Base-by-base conservation (phyloP, 2,797 vertebrate genomes). In the Hybognathus amarus region DNA sequence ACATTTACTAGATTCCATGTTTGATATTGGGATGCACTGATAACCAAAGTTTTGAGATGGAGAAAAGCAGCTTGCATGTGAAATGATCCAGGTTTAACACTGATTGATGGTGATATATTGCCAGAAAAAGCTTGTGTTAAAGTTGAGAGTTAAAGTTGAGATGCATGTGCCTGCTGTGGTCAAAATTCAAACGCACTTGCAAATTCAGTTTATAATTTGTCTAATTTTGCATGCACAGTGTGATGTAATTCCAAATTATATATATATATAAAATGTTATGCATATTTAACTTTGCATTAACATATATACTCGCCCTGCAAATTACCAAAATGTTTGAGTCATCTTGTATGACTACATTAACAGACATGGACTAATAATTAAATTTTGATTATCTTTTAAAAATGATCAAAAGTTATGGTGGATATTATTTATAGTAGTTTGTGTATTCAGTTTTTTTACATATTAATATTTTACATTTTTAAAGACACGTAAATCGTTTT, bases 101-200 rank as follows among this genome's bases (percentile, higher is more conserved):
- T 0, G 50, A 36, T 36, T 74, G 47, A 36, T 54, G 70, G 11
- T n/a, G 52, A 15, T 11, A 18, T 38, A 18, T 24, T 76, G 36
- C 22, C 52, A 76, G 7, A 40, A 59, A 59, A 22, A 40, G 22
- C 33, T 15, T 36, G 47, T 30, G 24, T 36, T 40, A 40, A 38
- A 75, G 33, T 24, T 24, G 30, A 56, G 20, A 40, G 24, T 36
- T 59, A 24, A 24, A 75, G 33, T 24, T 24, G 30, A 56, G 22
- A 40, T 6, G 0, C 12, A 10, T 10, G 22, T 47, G 24, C 17
- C 15, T 24, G 24, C 68, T 70, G 74, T 24, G 54, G 54, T 76
- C 15, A 27, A 40, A 76, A 61, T 76, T 76, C 52, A 61, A 76
- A 76, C n/a, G 2, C 74, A 76, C 36, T 76, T 76, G 74, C 74